Evolutionary conservation across 2,113 vertebrate species (phyloP), one percentile per base, ranked within the genome.

Genomic region (Leucosticte australis): DNA sequence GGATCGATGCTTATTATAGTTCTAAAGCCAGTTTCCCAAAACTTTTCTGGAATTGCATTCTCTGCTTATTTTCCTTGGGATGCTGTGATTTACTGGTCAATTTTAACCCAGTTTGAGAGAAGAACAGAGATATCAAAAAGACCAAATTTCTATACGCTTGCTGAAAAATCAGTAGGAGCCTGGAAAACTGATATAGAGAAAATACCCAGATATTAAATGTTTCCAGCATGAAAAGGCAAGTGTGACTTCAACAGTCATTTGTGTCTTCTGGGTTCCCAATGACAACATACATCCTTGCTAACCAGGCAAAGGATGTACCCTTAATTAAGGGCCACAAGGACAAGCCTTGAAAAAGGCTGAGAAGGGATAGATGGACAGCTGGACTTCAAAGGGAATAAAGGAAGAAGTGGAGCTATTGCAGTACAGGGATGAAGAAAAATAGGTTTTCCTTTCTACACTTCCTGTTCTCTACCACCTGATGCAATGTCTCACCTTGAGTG

Each of bases 391-490:
- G 14, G 9, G 19, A 83, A 47, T 56, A 81, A 84, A 91, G n/a
- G n/a, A 94, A 91, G 31, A 76, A 8, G 6, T 31, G n/a, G 17
- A 78, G 59, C 12, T 86, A 42, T 20, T 73, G 20, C 8, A 53
- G 27, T 18, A 33, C 5, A 87, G 10, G 35, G 24, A 49, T 65
- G 18, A 77, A 73, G 42, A 44, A 73, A 27, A 83, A 87, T 0
- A 44, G 9, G 22, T 1, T 91, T 89, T 69, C 6, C 33, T 65
- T 87, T 65, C 21, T 37, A 18, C 9, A 10, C 4, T 18, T 87
- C 18, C 24, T 4, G 0, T 56, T 74, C 27, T 60, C 14, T 59
- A 6, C 6, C 0, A 0, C 33, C 35, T 10, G 0, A 31, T 21
- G 30, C 17, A 70, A n/a, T 14, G 13, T 31, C 13, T 81, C 73